Conservation (phyloP, 2,797 vertebrate genomes). For the Gobio occitaniae region DNA sequence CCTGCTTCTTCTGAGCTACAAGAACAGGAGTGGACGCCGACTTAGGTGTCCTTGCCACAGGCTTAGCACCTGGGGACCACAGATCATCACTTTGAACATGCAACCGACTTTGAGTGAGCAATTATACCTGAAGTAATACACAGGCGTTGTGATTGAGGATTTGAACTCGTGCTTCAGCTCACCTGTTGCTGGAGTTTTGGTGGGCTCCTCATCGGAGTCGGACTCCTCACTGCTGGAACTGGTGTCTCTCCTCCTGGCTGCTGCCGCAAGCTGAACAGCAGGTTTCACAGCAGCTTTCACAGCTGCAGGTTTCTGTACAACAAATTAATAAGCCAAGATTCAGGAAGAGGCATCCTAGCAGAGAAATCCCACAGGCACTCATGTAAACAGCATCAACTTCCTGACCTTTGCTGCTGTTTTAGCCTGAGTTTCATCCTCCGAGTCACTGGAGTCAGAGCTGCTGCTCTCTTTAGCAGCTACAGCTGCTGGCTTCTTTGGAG, state of each 20-base stretch:
- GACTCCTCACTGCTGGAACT: constrained; percentile 95
- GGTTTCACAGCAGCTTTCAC: constrained; percentile 67
- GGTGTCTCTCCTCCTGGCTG: constrained; percentile 78
- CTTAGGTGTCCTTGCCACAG: constrained; percentile 61
- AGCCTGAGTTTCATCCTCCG: constrained; percentile 78
- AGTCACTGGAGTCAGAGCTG: constrained; percentile 89
- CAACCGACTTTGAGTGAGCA: neutral
- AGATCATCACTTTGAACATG: neutral
- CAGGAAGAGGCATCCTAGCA: neutral
- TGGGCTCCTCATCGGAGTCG: constrained; percentile 83
- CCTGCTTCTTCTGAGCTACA: constrained; percentile 70
- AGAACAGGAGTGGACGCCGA: constrained; percentile 59
- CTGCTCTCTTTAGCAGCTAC: constrained; percentile 74
- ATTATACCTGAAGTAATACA: neutral
- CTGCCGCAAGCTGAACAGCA: constrained; percentile 66
- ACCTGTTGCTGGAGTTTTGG: constrained; percentile 72
- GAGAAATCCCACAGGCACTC: neutral
- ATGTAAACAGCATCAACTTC: neutral
- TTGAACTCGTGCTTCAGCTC: neutral
- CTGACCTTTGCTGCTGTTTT: constrained; percentile 65
- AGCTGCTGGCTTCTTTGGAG: constrained; percentile 67
- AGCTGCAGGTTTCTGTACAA: constrained; percentile 63
- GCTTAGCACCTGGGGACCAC: constrained; percentile 44
- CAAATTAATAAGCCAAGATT: neutral
- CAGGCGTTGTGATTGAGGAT: neutral